Evolutionary conservation across 1,140 invertebrate species (phyloP), one percentile per base, ranked within the genome.

Genomic region (Hirudo medicinalis): DNA sequence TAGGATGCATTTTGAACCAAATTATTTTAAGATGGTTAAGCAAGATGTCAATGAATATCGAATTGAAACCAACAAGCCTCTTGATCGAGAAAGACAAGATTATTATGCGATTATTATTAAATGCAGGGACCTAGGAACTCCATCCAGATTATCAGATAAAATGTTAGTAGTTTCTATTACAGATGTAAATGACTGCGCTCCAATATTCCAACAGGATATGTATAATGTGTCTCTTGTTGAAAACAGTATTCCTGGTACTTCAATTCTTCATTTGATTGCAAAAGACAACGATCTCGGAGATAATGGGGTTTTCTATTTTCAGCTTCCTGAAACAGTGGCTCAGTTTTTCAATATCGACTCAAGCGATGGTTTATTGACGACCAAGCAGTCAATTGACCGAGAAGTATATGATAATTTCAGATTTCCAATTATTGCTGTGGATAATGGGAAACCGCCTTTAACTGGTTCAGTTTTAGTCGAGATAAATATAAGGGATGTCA

Each of bases 151-250:
- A 75, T 90, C 90, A 74, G 88, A 91, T 9, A 90, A 94, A 0
- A 89, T 88, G 22, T 89, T 97, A 1, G 88, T 89, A 77, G 89
- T 97, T 55, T 87, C 90, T 76, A 88, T 98, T 17, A 85, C 88
- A 20, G 94, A 99, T 80, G 88, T 90, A 0, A 99, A 99, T 79
- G 94, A 99, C 80, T 93, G 96, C 80, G 80, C 90, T 6, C 94
- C 93, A 0, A 85, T 87, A 75, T 94, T 98, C 79, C 80, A 88
- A 9, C 86, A 90, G 67, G 78, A 86, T 0, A 83, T 87, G 19
- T 97, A 94, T 75, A 82, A 87, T 27, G 78, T 76, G n/a, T 76
- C 73, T 27, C 71, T 80, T n/a, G 72, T 71, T 5, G 80, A 81
- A 72, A 77, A 78, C 67, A 71, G 54, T 29, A 20, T 40, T 69